Conservation (phyloP, 2,113 vertebrate species). For the Mesocricetus auratus region DNA sequence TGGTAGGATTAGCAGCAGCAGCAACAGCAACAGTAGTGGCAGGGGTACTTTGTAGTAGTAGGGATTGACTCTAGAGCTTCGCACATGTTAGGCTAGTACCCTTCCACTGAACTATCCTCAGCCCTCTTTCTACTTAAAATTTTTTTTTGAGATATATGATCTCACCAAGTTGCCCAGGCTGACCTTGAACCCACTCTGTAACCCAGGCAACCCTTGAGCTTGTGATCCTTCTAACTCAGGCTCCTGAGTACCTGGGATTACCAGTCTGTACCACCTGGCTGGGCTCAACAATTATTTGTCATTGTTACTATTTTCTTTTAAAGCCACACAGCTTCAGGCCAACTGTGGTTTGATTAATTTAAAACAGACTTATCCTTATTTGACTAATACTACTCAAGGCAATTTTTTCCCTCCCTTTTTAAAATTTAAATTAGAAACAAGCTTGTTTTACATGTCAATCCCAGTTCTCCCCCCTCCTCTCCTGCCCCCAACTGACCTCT, state of each 20-base stretch:
- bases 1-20: too few species aligned
- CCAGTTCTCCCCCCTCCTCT: too few species aligned
- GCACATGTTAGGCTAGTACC: too few species aligned
- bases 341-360: background rate
- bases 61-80: background rate
- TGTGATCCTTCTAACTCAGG: background rate
- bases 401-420: too few species aligned
- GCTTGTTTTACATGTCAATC: too few species aligned
- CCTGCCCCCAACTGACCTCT: too few species aligned
- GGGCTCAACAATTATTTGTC: background rate
- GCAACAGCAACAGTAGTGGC: background rate
- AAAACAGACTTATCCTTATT: background rate
- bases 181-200: background rate
- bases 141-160: background rate
- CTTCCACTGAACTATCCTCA: background rate
- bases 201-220: background rate
- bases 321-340: background rate
- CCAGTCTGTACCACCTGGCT: background rate
- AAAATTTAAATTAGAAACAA: too few species aligned
- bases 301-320: background rate
- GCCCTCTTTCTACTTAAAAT: too few species aligned
- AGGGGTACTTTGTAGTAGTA: background rate
- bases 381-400: background rate
- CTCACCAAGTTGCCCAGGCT: background rate
- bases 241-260: background rate